These are phyloP conservation scores for Ptyas mucosa DNA, from an alignment of 2,113 vertebrate genomes.

Conservation along the genomic window DNA sequence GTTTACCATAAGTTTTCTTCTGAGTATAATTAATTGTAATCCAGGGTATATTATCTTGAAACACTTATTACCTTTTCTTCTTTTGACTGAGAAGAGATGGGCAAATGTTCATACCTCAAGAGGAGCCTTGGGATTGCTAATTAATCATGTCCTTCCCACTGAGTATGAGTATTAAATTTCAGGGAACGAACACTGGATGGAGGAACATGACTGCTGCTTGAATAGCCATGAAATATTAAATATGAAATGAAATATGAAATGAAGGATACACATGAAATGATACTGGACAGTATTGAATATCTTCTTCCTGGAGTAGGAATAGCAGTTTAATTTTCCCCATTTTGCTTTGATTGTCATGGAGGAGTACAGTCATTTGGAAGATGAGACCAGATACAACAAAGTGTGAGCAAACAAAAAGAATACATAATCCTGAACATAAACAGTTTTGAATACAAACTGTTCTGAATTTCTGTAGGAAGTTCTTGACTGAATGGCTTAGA, in stretches of 20 bases:
- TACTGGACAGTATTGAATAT: not conserved
- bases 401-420: not conserved
- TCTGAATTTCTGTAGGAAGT: not conserved
- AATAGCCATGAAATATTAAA: not conserved
- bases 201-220: not conserved
- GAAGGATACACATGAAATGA: not conserved
- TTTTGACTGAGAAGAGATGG: not conserved
- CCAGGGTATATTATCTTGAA: conserved; percentile 20
- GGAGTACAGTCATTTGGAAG: not conserved
- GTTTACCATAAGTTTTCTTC: conserved; percentile 12
- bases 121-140: conserved; percentile 4
- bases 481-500: not conserved
- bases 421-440: not conserved
- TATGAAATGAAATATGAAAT: not conserved
- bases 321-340: no score
- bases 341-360: not conserved
- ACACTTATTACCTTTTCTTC: conserved; percentile 9
- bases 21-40: conserved; percentile 12
- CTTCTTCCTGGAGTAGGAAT: not conserved
- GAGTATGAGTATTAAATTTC: conserved; percentile 19
- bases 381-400: no score
- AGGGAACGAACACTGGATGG: not conserved
- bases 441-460: not conserved
- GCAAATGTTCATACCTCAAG: not conserved
- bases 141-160: not conserved